Percentiles rank a stretch among this genome's conserved stretches.
phyloP scores from a whole-genome alignment of 1,140 invertebrate species.

The Euura saliciscinereae region DNA sequence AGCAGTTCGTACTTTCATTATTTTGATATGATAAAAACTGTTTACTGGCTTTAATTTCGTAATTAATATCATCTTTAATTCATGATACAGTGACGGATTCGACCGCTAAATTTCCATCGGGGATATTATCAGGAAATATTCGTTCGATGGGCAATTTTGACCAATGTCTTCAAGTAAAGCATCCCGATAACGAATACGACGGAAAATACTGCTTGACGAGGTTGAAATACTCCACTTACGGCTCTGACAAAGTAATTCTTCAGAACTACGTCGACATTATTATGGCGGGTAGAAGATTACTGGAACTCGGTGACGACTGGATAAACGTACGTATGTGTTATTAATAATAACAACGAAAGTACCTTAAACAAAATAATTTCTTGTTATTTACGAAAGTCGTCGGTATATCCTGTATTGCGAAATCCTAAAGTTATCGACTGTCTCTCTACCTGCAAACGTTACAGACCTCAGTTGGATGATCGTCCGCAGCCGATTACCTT shows the following conservation, averaged over 20 bases:
- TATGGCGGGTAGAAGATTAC: conserved; percentile 4
- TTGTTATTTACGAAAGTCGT: too few species aligned
- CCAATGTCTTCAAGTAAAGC: conserved; percentile 4
- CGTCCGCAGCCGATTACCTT: background rate
- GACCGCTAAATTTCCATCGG: background rate
- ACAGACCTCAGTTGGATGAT: too few species aligned
- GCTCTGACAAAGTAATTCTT: background rate
- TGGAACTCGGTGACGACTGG: conserved; percentile 14
- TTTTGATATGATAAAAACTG: background rate
- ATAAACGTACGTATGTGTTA: background rate
- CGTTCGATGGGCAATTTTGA: conserved; percentile 14
- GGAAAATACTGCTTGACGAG: conserved; percentile 12
- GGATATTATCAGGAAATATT: conserved; percentile 14
- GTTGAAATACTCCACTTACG: background rate
- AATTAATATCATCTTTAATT: background rate
- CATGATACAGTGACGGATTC: conserved; percentile 10
- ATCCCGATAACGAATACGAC: conserved; percentile 4
- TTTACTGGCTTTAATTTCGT: background rate
- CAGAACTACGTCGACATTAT: background rate
- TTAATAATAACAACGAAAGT: too few species aligned
- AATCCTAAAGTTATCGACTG: background rate
- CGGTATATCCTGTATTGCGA: background rate
- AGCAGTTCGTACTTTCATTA: conserved; percentile 2
- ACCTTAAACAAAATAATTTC: too few species aligned
- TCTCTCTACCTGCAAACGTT: background rate